phyloP scores from a whole-genome alignment of 2,888 invertebrate genomes.

The Patella pellucida region DNA sequence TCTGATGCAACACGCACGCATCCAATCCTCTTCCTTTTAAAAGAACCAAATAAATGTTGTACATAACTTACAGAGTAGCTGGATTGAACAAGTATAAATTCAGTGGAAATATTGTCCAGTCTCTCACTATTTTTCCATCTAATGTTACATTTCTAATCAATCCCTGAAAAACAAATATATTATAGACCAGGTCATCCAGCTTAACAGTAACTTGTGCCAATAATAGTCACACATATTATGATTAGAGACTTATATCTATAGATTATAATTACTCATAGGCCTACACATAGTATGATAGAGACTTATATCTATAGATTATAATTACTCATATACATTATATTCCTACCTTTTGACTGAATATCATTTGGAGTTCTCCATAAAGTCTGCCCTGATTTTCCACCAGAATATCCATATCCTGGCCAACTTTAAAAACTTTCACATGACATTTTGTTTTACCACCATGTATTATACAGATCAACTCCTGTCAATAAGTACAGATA shows the following conservation, averaged over 20 bases:
- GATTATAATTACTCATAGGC: not conserved
- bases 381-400: slow-evolving; percentile 73
- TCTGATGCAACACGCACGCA: no score
- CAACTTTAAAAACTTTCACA: slow-evolving; percentile 33
- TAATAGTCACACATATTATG: no score
- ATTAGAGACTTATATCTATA: no score
- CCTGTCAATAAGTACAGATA: slow-evolving; percentile 22
- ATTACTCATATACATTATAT: no score
- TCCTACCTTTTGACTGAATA: slow-evolving; percentile 49
- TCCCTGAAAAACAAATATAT: slow-evolving; percentile 37
- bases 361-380: slow-evolving; percentile 63
- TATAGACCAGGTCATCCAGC: not conserved
- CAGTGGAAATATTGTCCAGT: slow-evolving; percentile 77
- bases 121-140: slow-evolving; percentile 73
- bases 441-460: slow-evolving; percentile 35
- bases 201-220: no score
- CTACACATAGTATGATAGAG: no score
- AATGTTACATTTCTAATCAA: slow-evolving; percentile 42
- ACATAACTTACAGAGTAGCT: no score
- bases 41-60: no score
- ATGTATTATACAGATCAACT: slow-evolving; percentile 41
- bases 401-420: slow-evolving; percentile 64
- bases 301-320: no score
- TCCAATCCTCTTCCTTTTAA: no score
- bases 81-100: slow-evolving; percentile 15